Conservation (phyloP, 2,797 vertebrate species). For the Sebastes jordani region DNA sequence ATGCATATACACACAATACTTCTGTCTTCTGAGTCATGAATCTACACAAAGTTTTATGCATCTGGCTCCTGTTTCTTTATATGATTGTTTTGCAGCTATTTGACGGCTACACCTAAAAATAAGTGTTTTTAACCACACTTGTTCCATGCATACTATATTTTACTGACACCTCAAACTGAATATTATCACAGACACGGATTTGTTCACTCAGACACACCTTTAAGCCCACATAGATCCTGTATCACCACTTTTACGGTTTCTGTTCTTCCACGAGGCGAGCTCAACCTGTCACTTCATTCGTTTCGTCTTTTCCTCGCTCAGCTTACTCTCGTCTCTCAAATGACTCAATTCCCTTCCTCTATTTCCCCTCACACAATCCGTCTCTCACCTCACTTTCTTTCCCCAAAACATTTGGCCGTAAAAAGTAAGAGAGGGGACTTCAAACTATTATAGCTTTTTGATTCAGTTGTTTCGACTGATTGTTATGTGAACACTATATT, state of each 20-base stretch:
- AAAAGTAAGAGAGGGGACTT: background rate
- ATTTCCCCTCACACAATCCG: background rate
- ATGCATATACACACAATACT: background rate
- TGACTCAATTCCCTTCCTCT: conserved; percentile 18
- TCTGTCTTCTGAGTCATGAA: background rate
- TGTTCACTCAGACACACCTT: conserved; percentile 18
- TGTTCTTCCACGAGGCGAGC: background rate
- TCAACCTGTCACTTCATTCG: conserved; percentile 33
- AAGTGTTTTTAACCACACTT: background rate
- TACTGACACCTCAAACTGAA: conserved; percentile 17
- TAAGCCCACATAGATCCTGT: conserved; percentile 19
- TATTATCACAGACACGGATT: conserved; percentile 1
- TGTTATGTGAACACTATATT: background rate
- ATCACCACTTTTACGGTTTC: background rate
- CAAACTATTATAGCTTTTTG: background rate
- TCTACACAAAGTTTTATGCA: background rate
- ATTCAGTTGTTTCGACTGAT: background rate
- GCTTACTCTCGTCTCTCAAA: conserved; percentile 9
- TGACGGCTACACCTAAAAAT: background rate
- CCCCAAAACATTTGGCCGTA: background rate
- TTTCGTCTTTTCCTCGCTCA: background rate
- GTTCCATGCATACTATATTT: background rate
- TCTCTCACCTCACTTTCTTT: background rate
- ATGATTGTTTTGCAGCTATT: background rate
- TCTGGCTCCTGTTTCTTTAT: background rate